Evolutionary conservation across 2,888 invertebrate genomes (phyloP).

Genomic region (Latheticus oryzae): DNA sequence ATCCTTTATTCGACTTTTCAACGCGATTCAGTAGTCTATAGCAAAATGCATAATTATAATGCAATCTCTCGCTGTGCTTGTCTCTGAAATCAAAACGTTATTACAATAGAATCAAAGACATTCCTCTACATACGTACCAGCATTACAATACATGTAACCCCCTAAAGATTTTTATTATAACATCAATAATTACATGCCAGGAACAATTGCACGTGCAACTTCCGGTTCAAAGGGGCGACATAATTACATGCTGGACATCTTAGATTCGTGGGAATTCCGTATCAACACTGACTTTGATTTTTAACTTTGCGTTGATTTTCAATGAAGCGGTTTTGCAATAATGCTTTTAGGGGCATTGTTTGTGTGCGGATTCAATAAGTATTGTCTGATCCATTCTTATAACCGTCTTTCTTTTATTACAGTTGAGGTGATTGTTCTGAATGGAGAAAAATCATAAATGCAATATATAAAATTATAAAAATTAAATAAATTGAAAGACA

Average conservation of each 20-base stretch:
- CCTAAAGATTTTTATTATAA: slow-evolving; percentile 48
- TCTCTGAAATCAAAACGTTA: slow-evolving; percentile 48
- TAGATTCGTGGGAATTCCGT: slow-evolving; percentile 63
- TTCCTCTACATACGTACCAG: slow-evolving; percentile 29
- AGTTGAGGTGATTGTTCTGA: not conserved
- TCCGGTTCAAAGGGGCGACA: slow-evolving; percentile 59
- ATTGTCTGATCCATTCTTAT: slow-evolving; percentile 8
- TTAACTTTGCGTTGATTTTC: slow-evolving; percentile 39
- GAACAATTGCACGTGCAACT: slow-evolving; percentile 58
- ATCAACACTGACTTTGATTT: slow-evolving; percentile 41
- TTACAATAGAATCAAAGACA: slow-evolving; percentile 43
- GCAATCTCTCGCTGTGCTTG: slow-evolving; percentile 55
- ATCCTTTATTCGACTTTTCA: slow-evolving; percentile 41
- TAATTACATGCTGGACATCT: slow-evolving; percentile 57
- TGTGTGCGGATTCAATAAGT: slow-evolving; percentile 6
- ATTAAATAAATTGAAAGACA: not conserved
- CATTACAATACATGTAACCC: slow-evolving; percentile 56
- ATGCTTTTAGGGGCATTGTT: slow-evolving; percentile 1
- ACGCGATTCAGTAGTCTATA: slow-evolving; percentile 34
- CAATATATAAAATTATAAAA: not conserved
- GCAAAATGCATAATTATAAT: slow-evolving; percentile 54
- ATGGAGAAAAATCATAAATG: not conserved
- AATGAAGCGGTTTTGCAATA: not conserved
- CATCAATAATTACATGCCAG: slow-evolving; percentile 55
- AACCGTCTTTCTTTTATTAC: slow-evolving; percentile 17